Evolutionary conservation across 2,113 vertebrate genomes (phyloP).

Genomic region (Spea bombifrons): DNA sequence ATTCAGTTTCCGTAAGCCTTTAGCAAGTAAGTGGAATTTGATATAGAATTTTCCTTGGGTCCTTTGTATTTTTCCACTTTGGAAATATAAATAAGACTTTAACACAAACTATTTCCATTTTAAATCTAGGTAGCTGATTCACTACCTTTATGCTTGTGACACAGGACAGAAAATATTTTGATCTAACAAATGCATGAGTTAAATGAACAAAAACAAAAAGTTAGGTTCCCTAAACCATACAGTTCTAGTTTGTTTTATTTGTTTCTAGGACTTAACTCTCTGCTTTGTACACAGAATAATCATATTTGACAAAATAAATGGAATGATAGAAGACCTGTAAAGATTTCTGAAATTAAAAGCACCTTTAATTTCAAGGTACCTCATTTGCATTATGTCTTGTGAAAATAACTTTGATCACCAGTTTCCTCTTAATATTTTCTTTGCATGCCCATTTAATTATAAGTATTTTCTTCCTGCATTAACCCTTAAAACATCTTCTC

Average conservation of each 20-base stretch:
- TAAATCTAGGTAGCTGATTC: conserved; percentile 13
- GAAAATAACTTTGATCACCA: too few species aligned
- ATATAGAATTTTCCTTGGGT: conserved; percentile 34
- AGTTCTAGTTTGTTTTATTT: not conserved
- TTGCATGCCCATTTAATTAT: too few species aligned
- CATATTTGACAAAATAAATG: too few species aligned
- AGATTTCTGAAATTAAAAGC: too few species aligned
- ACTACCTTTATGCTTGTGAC: conserved; percentile 40
- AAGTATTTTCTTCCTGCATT: too few species aligned
- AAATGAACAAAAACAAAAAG: not conserved
- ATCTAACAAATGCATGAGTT: not conserved
- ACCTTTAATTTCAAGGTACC: too few species aligned
- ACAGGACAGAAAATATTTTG: not conserved
- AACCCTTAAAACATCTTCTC: too few species aligned
- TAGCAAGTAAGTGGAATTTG: conserved; percentile 37
- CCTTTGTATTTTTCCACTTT: conserved; percentile 25
- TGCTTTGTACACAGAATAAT: not conserved
- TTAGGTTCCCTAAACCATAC: not conserved
- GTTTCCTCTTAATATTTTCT: too few species aligned
- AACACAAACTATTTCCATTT: conserved; percentile 24
- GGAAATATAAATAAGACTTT: conserved; percentile 34
- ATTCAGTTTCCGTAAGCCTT: conserved; percentile 32
- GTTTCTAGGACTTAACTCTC: not conserved
- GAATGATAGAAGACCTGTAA: too few species aligned
- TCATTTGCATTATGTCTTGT: too few species aligned